Base-by-base conservation (phyloP, 1,140 invertebrate genomes). In the Olivierus martensii region DNA sequence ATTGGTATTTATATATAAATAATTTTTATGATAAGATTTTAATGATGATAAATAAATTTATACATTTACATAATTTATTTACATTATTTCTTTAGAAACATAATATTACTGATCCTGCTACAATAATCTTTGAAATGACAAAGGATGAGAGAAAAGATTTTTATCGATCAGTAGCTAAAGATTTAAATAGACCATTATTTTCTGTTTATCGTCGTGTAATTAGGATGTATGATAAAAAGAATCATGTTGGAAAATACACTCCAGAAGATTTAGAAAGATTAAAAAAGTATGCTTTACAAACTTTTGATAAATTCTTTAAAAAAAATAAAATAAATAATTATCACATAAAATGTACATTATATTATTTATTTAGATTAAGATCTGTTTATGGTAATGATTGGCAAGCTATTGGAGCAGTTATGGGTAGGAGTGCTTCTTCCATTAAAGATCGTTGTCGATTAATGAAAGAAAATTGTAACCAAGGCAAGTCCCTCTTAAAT, bases 121-220 rank as follows among this genome's bases (percentile, higher is more conserved):
- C 69, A 46, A 67, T 75, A 14, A 72, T 75, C 22, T 75, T 75
- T 63, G 67, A 72, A 51, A 72, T 71, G 67, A 66, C 69, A 1
- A 75, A 75, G 60, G 71, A 73, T 58, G 71, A 73, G 59, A 58
- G 73, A 34, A 73, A 73, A 61, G 70, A 73, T 52, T 75, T 75
- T 58, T 75, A 75, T 59, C 57, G 71, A 10, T 67, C 67, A 6
- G 61, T 74, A 39, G 71, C 73, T 3, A 61, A 64, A 48, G 72
- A 72, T 11, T 61, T 75, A 28, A 66, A 73, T 52, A 61, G 73
- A 11, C 73, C 73, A 6, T 59, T 75, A 36, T 75, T 75, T 57
- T 73, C 73, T 51, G 71, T 75, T 18, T 75, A 75, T 49, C 59
- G 73, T 53, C 59, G 72, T 44, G 70, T 73, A 0, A 70, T 73